Base-by-base conservation (phyloP, 2,113 vertebrate species). In the Meleagris gallopavo region DNA sequence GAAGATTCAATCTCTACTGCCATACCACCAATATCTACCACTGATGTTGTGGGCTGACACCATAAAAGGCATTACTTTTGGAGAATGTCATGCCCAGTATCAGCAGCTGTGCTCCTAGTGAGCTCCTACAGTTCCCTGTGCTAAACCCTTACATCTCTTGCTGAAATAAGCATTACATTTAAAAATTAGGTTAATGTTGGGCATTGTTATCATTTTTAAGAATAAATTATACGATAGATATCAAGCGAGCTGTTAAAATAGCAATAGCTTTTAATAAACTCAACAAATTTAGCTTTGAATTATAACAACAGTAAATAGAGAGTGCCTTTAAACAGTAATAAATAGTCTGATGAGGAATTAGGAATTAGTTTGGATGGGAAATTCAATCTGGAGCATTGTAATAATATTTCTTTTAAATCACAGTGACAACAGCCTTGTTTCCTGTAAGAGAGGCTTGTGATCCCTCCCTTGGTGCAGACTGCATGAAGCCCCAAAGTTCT, bases 321-420 rank as follows among this genome's bases (percentile, higher is more conserved):
- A 79, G 65, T 89, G 65, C 40, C 55, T 82, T 86, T 66, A 61
- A 76, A 66, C 36, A 52, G 46, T 71, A 80, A 83, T 76, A 57
- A 77, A 82, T 69, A 61, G 64, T 72, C 77, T 86, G 46, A 90
- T 58, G 62, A 84, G 62, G 50, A 58, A 89, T 79, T 48, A 76
- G 22, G 71, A 84, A 90, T 94, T 73, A 41, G 71, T 92, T 85
- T 40, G 70, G 67, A 70, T 94, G 46, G 60, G 86, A 86, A 86
- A 83, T 72, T 86, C 43, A 81, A 77, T 75, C 61, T 83, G 81
- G 57, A 87, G 45, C 72, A 66, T 9, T 27, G 27, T 83, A 52
- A 43, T n/a, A 55, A 50, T 62, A 62, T 69, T 97, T 86, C 27
- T 75, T 92, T 84, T 83, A 81, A 74, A 86, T 61, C 46, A 38